phyloP scores from a whole-genome alignment of 30 jellyfish, hydroid and myxozoan genomes.

The Euphysa ruthae region DNA sequence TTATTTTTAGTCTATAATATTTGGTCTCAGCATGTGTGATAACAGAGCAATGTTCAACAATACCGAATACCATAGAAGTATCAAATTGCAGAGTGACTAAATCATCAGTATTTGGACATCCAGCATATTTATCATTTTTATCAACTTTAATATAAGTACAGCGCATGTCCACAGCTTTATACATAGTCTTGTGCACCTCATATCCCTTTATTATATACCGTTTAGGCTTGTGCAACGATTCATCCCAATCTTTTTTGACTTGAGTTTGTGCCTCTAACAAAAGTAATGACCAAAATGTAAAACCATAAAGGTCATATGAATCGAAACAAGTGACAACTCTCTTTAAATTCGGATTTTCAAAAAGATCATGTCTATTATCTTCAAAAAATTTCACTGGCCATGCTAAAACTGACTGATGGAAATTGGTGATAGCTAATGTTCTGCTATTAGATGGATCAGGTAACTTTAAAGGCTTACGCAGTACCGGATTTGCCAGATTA shows the following conservation, averaged over 20 bases:
- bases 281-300: conserved; percentile 57
- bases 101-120: conserved; percentile 41
- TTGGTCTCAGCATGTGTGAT: conserved; percentile 9
- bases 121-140: not conserved
- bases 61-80: conserved; percentile 47
- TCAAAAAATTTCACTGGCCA: conserved; percentile 61
- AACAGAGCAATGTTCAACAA: conserved; percentile 31
- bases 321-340: conserved; percentile 21
- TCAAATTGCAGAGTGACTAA: conserved; percentile 40
- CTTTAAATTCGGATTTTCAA: conserved; percentile 16
- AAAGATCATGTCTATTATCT: conserved; percentile 36
- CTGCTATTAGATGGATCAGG: conserved; percentile 38
- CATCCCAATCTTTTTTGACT: conserved; percentile 46
- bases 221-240: conserved; percentile 1
- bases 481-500: not conserved
- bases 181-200: conserved; percentile 22
- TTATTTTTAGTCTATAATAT: not conserved
- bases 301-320: conserved; percentile 52
- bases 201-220: conserved; percentile 20
- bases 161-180: conserved; percentile 13
- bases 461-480: conserved; percentile 1
- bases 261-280: conserved; percentile 62
- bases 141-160: conserved; percentile 30
- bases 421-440: conserved; percentile 9
- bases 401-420: conserved; percentile 23